Evolutionary conservation across 1,140 invertebrate genomes (phyloP).

Genomic region (Lamellibrachia luymesi): DNA sequence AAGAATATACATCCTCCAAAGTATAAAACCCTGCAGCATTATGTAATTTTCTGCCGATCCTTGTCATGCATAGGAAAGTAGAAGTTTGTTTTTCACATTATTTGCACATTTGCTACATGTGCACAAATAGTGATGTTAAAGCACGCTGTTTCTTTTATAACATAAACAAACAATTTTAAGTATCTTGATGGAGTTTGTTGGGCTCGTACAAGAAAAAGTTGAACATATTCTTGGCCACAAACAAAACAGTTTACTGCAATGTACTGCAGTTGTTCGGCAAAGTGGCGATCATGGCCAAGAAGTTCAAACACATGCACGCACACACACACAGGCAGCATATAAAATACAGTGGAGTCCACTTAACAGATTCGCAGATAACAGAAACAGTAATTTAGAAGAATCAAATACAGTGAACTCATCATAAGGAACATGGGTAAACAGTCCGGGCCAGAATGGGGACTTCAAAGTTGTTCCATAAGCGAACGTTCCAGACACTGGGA

Average conservation of each 20-base stretch:
- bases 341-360: neutral
- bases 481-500: no score
- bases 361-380: no score
- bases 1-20: neutral
- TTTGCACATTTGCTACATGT: no score
- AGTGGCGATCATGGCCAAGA: neutral
- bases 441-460: no score
- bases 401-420: no score
- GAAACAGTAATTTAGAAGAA: no score
- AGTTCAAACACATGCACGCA: neutral
- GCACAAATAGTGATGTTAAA: neutral
- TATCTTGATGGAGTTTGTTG: neutral
- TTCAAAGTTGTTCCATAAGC: no score
- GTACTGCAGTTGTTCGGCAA: neutral
- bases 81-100: neutral
- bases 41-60: neutral
- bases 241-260: neutral
- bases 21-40: neutral
- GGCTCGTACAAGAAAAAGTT: neutral
- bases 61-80: neutral
- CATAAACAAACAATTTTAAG: neutral
- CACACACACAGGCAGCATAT: neutral
- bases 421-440: no score
- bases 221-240: neutral
- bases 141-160: neutral